These are phyloP conservation scores for Hyles lineata DNA, from an alignment of 2,888 invertebrate species.

Conservation along the genomic window DNA sequence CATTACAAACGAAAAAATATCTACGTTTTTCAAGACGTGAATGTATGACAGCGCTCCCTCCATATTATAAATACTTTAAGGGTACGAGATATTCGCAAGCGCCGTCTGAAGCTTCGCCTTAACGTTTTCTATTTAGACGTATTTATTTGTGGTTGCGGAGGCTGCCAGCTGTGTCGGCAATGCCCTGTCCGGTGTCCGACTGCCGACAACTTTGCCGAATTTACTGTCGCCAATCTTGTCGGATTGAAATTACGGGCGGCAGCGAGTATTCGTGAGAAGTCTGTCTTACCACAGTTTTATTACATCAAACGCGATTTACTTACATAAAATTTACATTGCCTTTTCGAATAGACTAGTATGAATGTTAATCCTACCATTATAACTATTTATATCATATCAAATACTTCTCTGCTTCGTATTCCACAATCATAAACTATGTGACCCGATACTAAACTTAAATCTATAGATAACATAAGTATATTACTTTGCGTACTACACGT, in stretches of 20 bases:
- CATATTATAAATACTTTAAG: too few relatives aligned
- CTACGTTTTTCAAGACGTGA: too few relatives aligned
- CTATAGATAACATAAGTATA: too few relatives aligned
- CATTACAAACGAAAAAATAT: too few relatives aligned
- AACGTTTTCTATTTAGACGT: slow-evolving; percentile 27
- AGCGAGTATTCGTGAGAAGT: not conserved
- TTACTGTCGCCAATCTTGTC: slow-evolving; percentile 25
- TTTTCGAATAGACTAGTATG: too few relatives aligned
- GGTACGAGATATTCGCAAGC: not conserved
- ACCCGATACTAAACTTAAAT: too few relatives aligned
- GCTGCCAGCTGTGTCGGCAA: slow-evolving; percentile 32
- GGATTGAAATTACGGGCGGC: not conserved
- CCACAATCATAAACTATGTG: too few relatives aligned
- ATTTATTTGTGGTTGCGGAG: slow-evolving; percentile 32
- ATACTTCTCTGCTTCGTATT: too few relatives aligned
- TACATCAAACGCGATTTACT: not conserved
- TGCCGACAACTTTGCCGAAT: slow-evolving; percentile 26
- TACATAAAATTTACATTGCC: too few relatives aligned
- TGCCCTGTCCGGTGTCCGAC: slow-evolving; percentile 28
- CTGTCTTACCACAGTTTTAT: not conserved
- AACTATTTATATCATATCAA: too few relatives aligned
- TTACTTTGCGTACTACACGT: not conserved
- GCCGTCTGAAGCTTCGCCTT: not conserved
- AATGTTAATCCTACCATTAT: too few relatives aligned
- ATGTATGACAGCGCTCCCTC: too few relatives aligned